A percentile compares a stretch with the other conserved stretches of the same genome.
Evolutionary conservation across 2,113 vertebrate species (phyloP).

Genomic region (Apteryx mantelli): DNA sequence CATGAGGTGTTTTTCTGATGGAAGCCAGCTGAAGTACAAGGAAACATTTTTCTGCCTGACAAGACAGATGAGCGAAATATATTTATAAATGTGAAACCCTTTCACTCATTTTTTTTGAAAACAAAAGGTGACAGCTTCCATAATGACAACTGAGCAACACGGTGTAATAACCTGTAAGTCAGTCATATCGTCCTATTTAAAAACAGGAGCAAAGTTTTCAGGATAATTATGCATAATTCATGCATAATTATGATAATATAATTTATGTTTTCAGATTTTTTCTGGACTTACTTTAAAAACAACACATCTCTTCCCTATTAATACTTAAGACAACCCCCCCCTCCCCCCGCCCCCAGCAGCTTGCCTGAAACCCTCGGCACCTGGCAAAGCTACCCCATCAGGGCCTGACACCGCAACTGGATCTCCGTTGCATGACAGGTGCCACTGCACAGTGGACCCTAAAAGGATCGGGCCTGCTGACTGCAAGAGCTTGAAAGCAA

Average conservation of each 20-base stretch:
- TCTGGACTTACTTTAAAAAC: neutral
- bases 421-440: neutral
- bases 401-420: fast-evolving
- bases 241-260: neutral
- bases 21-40: neutral
- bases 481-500: neutral
- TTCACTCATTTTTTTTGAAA: neutral
- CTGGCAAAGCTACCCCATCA: neutral
- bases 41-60: neutral
- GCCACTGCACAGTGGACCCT: fast-evolving
- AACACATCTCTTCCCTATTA: neutral
- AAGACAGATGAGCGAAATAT: neutral
- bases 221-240: neutral
- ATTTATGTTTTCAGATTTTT: neutral
- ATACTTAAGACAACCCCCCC: neutral
- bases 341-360: neutral
- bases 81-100: neutral
- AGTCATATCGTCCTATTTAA: neutral
- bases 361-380: neutral
- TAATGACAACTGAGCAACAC: neutral
- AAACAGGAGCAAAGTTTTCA: neutral
- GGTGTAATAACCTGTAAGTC: neutral
- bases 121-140: neutral
- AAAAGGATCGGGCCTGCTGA: fast-evolving
- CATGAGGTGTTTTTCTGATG: neutral